Evolutionary conservation across 1,140 invertebrate genomes (phyloP), one percentile per base, ranked within the genome.

Genomic region (Drosophila nigrodunni): DNA sequence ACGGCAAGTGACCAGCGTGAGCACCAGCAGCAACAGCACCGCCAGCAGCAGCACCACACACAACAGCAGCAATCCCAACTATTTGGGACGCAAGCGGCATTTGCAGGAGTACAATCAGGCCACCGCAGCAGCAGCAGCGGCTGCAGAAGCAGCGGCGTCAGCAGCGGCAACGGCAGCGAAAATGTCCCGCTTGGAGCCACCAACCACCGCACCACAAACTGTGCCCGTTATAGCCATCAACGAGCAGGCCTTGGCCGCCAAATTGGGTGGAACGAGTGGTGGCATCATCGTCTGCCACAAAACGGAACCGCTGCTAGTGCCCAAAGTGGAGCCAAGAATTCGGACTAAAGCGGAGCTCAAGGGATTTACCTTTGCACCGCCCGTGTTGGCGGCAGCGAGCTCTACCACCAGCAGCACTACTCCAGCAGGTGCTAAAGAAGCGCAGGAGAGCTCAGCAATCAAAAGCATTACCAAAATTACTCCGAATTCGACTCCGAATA

Each of bases 321-420:
- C 82, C 52, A 91, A 96, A 50, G 94, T 95, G 8, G 95, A 96
- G 9, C 76, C 80, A 8, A 94, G 96, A 79, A 97, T 97, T 75
- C 93, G 96, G 55, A 97, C 96, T 2, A 97, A 97, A 93, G 96
- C 95, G 2, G 96, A 97, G 93, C 92, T 97, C 15, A 97, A 97
- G 93, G 96, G 96, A 87, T 95, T 92, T 13, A 92, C 86, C 0
- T 92, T 92, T 34, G 74, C 80, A 15, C 75, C 82, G 5, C 80
- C 83, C 0, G 85, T 78, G 1, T 25, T 88, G 47, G 73, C 62
- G 0, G 2, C 52, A 0, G 57, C 82, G 1, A 88, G 69, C 3
- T 83, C 77, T 15, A 88, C 73, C 1, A 77, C 68, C 7, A 61
- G 43, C 44, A 88, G 67, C 1, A 77, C 68, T 7, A 61, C 39